Evolutionary conservation across 2,888 invertebrate species (phyloP).

Genomic region (Spodoptera littoralis): DNA sequence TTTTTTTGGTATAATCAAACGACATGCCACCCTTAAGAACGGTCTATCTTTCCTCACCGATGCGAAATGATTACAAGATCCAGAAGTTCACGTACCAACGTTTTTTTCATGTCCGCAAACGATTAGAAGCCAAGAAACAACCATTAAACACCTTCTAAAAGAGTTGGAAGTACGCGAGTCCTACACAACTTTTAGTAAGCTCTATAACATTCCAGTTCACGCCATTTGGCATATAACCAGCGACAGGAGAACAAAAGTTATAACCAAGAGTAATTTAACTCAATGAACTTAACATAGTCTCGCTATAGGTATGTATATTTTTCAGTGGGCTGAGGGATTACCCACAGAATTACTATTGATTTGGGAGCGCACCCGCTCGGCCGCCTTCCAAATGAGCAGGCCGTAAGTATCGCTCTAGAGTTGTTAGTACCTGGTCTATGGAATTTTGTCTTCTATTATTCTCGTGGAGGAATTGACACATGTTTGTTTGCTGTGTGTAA

Average conservation of each 20-base stretch:
- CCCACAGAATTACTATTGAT: conserved; percentile 88
- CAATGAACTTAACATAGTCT: conserved; percentile 38
- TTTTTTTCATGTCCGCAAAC: no score
- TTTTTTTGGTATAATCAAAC: no score
- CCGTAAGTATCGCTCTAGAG: conserved; percentile 69
- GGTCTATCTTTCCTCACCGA: no score
- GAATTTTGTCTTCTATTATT: no score
- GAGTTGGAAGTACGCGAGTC: no score
- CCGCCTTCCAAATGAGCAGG: conserved; percentile 87
- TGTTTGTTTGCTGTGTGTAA: neutral
- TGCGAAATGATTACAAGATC: no score
- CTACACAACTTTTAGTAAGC: neutral
- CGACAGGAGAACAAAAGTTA: conserved; percentile 44
- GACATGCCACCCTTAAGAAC: no score
- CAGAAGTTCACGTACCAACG: no score
- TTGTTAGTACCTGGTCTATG: conserved; percentile 58
- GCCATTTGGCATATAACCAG: conserved; percentile 18
- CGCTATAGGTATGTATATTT: conserved; percentile 72
- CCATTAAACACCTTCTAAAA: no score
- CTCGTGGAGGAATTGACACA: no score
- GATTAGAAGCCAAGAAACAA: no score
- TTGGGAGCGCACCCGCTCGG: conserved; percentile 82
- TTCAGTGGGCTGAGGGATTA: conserved; percentile 81
- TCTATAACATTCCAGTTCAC: conserved; percentile 26
- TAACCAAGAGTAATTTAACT: conserved; percentile 51